Evolutionary conservation across 2,888 invertebrate species (phyloP).

Genomic region (Argyresthia goedartella): DNA sequence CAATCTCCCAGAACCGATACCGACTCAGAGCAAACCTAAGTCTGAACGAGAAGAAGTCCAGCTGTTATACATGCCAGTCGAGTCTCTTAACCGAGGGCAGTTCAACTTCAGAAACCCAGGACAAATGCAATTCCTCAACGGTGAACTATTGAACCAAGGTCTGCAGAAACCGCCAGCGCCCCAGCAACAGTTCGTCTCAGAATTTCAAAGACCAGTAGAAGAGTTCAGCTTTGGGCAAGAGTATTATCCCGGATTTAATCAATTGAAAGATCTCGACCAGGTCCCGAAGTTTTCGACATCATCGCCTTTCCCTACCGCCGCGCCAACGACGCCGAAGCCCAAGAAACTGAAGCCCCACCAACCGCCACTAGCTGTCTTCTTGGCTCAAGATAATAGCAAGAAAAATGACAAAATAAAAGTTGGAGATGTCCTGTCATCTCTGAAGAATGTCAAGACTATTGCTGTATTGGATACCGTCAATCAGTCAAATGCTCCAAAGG

Average conservation of each 20-base stretch:
- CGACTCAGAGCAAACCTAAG: conserved; percentile 27
- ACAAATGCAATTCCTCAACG: conserved; percentile 21
- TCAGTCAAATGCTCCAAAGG: conserved; percentile 76
- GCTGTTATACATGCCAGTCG: conserved; percentile 85
- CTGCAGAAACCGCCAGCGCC: conserved; percentile 19
- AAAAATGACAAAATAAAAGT: conserved; percentile 69
- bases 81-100: conserved; percentile 73
- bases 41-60: conserved; percentile 78
- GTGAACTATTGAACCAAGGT: conserved; percentile 33
- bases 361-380: conserved; percentile 86
- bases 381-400: conserved; percentile 62
- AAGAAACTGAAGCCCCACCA: conserved; percentile 83
- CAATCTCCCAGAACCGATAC: conserved; percentile 26
- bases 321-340: conserved; percentile 51
- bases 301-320: conserved; percentile 47
- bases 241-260: conserved; percentile 44
- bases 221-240: conserved; percentile 31
- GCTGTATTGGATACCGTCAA: conserved; percentile 82
- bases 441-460: conserved; percentile 80
- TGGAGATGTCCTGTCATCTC: conserved; percentile 76
- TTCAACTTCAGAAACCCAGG: conserved; percentile 48
- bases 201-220: conserved; percentile 37
- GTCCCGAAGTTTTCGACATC: conserved; percentile 50
- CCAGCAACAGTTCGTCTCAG: conserved; percentile 29
- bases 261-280: conserved; percentile 31